phyloP scores from a whole-genome alignment of 2,888 invertebrate species.

The Laspeyria flexula region DNA sequence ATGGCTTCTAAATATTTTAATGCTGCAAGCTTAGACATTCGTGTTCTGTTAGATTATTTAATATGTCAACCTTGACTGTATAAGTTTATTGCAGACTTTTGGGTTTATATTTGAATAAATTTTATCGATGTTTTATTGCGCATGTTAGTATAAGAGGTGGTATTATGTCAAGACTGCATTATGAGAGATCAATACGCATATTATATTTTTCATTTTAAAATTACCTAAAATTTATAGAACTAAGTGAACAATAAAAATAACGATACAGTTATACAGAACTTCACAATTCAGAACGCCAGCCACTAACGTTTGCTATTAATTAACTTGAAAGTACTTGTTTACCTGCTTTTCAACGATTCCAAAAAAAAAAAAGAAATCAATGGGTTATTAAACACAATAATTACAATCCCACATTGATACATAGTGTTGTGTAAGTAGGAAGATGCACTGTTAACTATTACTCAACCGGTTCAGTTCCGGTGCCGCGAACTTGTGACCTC shows the following conservation, averaged over 20 bases:
- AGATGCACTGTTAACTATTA: constrained; percentile 7
- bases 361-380: not conserved
- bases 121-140: not conserved
- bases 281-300: no score
- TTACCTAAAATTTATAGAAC: no score
- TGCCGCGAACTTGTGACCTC: constrained; percentile 20
- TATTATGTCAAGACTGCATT: no score
- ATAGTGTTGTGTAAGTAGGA: constrained; percentile 11
- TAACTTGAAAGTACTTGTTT: no score
- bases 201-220: no score
- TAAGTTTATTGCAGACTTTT: not conserved
- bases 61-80: not conserved
- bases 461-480: constrained; percentile 10
- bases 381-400: not conserved
- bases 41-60: not conserved
- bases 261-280: no score
- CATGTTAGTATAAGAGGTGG: not conserved
- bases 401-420: not conserved
- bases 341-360: no score
- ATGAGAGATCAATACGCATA: no score
- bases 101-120: not conserved
- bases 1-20: not conserved
- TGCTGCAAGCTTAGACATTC: not conserved
- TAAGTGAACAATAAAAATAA: no score
- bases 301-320: no score